These are phyloP conservation scores for Popillia japonica DNA, from an alignment of 1,140 invertebrate genomes.

Conservation along the genomic window DNA sequence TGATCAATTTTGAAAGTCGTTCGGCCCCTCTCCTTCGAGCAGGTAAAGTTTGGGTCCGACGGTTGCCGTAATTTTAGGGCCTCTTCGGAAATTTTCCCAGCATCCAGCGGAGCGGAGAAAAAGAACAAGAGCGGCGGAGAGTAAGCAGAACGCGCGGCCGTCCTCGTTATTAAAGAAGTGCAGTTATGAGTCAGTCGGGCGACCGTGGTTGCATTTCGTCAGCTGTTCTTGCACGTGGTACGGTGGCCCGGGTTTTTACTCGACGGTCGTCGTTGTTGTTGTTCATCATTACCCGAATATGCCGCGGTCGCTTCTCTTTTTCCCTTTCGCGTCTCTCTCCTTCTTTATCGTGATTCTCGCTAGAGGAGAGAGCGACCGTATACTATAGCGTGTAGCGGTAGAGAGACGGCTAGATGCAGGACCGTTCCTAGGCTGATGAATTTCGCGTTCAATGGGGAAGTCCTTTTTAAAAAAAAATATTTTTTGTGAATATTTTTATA, in stretches of 20 bases:
- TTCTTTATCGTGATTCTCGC: constrained; percentile 30
- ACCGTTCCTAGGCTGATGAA: too few species aligned
- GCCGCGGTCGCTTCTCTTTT: constrained; percentile 40
- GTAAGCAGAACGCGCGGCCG: constrained; percentile 33
- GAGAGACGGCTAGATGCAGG: constrained; percentile 1
- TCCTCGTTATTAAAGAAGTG: constrained; percentile 26
- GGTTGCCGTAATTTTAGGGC: constrained; percentile 25
- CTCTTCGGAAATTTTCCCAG: constrained; percentile 25
- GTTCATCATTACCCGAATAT: constrained; percentile 40
- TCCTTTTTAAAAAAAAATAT: too few species aligned
- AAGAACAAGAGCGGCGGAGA: constrained; percentile 33
- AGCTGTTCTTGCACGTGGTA: constrained; percentile 54
- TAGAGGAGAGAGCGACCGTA: constrained; percentile 7
- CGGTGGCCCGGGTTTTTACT: constrained; percentile 32
- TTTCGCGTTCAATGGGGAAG: too few species aligned
- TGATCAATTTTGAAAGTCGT: constrained; percentile 18
- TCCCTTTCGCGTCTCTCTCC: constrained; percentile 2
- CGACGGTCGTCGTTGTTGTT: constrained; percentile 30
- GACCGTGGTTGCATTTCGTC: constrained; percentile 44
- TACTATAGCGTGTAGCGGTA: neutral
- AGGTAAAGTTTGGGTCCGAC: constrained; percentile 28
- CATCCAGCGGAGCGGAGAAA: neutral
- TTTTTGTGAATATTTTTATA: too few species aligned
- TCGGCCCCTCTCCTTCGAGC: constrained; percentile 11
- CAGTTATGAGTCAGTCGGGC: constrained; percentile 37